Base-by-base conservation (phyloP, 2,113 vertebrate genomes). In the Hepsetus odoe region DNA sequence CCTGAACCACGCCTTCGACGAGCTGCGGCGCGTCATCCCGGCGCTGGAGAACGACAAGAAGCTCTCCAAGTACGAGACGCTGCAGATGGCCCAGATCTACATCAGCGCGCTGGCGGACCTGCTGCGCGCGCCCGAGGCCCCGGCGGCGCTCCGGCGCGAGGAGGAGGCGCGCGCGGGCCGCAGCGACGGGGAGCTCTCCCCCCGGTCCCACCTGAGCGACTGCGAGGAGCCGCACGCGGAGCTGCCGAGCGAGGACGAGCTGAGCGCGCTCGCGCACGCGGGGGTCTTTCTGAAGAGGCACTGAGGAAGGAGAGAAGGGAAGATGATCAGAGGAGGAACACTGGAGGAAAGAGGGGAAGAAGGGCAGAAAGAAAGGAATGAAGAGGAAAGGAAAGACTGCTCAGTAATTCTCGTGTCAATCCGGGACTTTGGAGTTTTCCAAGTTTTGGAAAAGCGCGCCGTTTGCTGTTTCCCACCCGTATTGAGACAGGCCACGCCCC, bases 21-120 rank as follows among this genome's bases (percentile, higher is more conserved):
- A 95, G 87, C 94, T 98, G 88, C 95, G 97, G 87, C 96, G 95
- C 71, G 97, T 98, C 89, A 98, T 98, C 90, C 97, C 97, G 20
- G 96, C 95, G 22, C 93, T 98, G 72, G 96, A 97, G 91, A 96
- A 97, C 87, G 96, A 98, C 92, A 98, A 98, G 90, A 98, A 98
- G 85, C 93, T 98, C 53, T 98, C 97, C 86, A 98, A 98, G 76
- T 98, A 98, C 44, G 97, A 98, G 86, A 98, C 97, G n/a, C 86
- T 98, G 69, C 97, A 98, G 90, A 98, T 98, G 97, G 96, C 97
- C 10, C 97, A 98, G 87, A 98, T 98, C 88, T 98, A 98, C 93
- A 98, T 98, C 88, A 97, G 95, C 82, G 97, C 97, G 1, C 87
- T 98, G 82, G 95, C 96, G 0, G 97, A 98, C 53, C 92, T 98